These are phyloP conservation scores for Reticulitermes lucifugus DNA, from an alignment of 2,888 invertebrate genomes.

Conservation along the genomic window DNA sequence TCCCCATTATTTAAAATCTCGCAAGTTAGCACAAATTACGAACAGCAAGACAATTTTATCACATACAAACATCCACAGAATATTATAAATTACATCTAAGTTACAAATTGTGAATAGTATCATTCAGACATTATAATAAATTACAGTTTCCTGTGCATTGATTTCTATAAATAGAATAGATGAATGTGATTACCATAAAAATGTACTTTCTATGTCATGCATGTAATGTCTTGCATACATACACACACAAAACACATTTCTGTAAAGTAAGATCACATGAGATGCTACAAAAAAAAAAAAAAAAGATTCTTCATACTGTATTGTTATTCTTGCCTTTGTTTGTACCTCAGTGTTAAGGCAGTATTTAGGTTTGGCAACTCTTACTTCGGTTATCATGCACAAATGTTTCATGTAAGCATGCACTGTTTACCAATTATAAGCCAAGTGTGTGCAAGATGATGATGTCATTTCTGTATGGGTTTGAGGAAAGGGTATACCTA, in stretches of 20 bases:
- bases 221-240: not conserved
- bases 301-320: not conserved
- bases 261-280: not conserved
- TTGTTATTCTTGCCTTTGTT: not conserved
- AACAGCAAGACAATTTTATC: not conserved
- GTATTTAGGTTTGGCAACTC: not conserved
- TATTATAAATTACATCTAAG: not conserved
- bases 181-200: slow-evolving; percentile 7
- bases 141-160: not conserved
- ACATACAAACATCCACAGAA: slow-evolving; percentile 5
- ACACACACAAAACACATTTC: not conserved
- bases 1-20: not conserved
- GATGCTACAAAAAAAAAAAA: not conserved
- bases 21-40: not conserved
- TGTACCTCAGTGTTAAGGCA: slow-evolving; percentile 7
- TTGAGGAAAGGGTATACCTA: not conserved
- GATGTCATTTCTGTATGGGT: not conserved
- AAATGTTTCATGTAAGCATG: not conserved
- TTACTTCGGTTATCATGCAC: not conserved
- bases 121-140: not conserved
- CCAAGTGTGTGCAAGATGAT: not conserved
- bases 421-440: not conserved
- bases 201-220: not conserved
- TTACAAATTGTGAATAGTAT: not conserved
- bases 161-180: not conserved